Conservation (phyloP, 1,140 invertebrate species). For the Heliothis virescens region DNA sequence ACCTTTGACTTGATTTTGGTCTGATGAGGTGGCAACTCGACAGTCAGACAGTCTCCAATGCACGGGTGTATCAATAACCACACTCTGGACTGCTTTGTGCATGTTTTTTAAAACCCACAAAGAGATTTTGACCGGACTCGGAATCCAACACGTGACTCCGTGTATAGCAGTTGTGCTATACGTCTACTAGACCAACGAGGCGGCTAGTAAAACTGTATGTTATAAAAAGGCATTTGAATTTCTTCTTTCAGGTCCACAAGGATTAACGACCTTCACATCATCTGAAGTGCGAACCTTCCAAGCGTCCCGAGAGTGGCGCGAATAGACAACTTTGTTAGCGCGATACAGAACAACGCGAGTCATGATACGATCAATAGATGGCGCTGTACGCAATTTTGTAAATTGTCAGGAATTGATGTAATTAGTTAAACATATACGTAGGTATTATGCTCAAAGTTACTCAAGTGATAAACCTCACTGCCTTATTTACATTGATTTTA, state of each 20-base stretch:
- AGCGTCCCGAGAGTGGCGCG: slow-evolving; percentile 81
- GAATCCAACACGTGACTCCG: too few species aligned
- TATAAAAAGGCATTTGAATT: not conserved
- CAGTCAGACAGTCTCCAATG: too few species aligned
- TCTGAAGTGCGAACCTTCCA: slow-evolving; percentile 85
- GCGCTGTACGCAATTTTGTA: slow-evolving; percentile 32
- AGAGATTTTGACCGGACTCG: too few species aligned
- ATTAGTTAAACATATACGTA: slow-evolving; percentile 11
- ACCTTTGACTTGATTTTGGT: too few species aligned
- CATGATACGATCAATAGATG: slow-evolving; percentile 30
- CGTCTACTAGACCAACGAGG: too few species aligned
- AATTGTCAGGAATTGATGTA: slow-evolving; percentile 33
- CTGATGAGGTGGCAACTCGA: too few species aligned
- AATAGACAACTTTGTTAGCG: slow-evolving; percentile 55
- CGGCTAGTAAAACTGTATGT: too few species aligned
- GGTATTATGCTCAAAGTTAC: slow-evolving; percentile 51
- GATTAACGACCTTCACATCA: slow-evolving; percentile 82
- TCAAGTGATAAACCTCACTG: slow-evolving; percentile 59
- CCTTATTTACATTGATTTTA: slow-evolving; percentile 46
- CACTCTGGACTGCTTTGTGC: too few species aligned
- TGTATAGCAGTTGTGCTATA: too few species aligned
- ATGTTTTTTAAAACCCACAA: too few species aligned
- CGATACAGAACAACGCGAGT: not conserved
- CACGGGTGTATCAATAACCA: too few species aligned
- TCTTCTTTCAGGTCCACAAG: slow-evolving; percentile 76